These are phyloP conservation scores for Sipha maydis DNA, from an alignment of 2,888 invertebrate species.

Conservation along the genomic window DNA sequence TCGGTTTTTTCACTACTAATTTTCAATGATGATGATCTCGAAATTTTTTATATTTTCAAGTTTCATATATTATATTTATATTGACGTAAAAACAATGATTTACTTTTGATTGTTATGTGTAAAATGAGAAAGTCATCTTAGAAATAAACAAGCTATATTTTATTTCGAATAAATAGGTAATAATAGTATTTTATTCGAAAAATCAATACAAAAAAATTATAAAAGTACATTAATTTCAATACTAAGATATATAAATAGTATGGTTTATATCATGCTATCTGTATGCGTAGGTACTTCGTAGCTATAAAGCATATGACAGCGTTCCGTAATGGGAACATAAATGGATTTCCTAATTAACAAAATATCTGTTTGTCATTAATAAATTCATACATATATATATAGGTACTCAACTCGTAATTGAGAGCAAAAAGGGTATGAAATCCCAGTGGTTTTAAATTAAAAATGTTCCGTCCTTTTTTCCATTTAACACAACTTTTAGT, in stretches of 20 bases:
- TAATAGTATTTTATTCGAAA: too few relatives aligned
- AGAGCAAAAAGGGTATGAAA: slow-evolving; percentile 9
- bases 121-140: not conserved
- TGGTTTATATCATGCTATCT: too few relatives aligned
- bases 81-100: not conserved
- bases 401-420: not conserved
- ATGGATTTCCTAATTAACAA: slow-evolving; percentile 35
- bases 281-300: too few relatives aligned
- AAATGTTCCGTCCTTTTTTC: slow-evolving; percentile 13
- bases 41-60: not conserved
- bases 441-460: slow-evolving; percentile 27
- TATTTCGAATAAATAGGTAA: not conserved
- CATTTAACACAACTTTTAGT: not conserved
- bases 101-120: not conserved
- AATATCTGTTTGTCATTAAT: slow-evolving; percentile 30
- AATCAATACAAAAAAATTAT: too few relatives aligned
- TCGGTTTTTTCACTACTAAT: not conserved
- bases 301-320: not conserved
- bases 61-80: not conserved
- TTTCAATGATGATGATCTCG: not conserved
- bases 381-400: slow-evolving; percentile 5
- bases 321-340: slow-evolving; percentile 15
- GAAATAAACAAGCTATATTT: not conserved
- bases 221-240: too few relatives aligned
- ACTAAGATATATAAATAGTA: too few relatives aligned